Base-by-base conservation (phyloP, 2,888 invertebrate species). In the Ischnura elegans region DNA sequence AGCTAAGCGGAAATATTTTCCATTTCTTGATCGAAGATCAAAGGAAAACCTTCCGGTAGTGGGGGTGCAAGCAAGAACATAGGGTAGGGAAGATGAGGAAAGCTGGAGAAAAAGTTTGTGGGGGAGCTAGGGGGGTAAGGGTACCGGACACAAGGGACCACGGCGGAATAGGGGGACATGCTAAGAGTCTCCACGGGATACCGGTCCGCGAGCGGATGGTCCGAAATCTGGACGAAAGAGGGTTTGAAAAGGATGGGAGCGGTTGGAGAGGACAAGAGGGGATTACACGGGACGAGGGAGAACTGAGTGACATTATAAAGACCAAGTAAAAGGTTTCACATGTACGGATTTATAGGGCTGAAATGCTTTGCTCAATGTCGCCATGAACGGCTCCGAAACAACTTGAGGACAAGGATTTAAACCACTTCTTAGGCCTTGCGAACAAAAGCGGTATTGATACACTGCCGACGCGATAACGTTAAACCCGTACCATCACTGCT, bases 21-120 rank as follows among this genome's bases (percentile, higher is more conserved):
- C 90, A 90, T 90, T 90, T 90, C 43, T 55, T 61, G 61, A 66
- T 90, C 61, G 90, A 61, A 90, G 90, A 90, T 90, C 90, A 90
- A 90, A 90, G 90, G 61, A n/a, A n/a, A n/a, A n/a, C 45, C 86
- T 46, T 43, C 46, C 86, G 21, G 21, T n/a, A n/a, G 46, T 25
- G 25, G 86, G 86, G 86, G 46, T n/a, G n/a, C 76, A 51, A 87
- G 87, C n/a, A 42, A 36, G 51, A 8, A 61, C 36, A 76, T 76
- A 51, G 51, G 51, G 29, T 47, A 46, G 55, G 90, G 61, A 36
- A 16, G 36, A 36, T 46, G 29, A 36, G 85, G 42, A 21, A 10
- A 36, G 66, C 42, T 10, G 55, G 61, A 25, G 43, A 21, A 4
- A 43, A 19, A 36, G 43, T 19, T 43, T 51, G 13, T 2, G 51